Evolutionary conservation across 2,888 invertebrate species (phyloP).

Genomic region (Pediacus dermestoides): DNA sequence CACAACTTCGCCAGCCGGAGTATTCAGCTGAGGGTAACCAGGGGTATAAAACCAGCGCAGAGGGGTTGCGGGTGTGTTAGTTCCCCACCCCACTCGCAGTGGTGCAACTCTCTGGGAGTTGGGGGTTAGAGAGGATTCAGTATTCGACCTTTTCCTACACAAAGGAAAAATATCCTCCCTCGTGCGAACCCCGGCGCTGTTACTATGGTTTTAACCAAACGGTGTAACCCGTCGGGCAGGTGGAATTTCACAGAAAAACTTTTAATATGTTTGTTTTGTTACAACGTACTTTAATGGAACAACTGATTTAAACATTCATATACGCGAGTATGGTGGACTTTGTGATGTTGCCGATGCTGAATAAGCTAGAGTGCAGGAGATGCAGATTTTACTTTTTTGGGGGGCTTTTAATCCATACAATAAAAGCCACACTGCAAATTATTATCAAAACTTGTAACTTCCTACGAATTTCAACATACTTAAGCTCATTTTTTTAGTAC

Average conservation of each 20-base stretch:
- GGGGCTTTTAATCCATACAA: no score
- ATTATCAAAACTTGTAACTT: no score
- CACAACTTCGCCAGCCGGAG: conserved; percentile 46
- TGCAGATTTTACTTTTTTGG: no score
- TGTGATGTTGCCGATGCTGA: no score
- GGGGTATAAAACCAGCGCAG: conserved; percentile 44
- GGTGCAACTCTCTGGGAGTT: conserved; percentile 20
- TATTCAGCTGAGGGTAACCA: conserved; percentile 43
- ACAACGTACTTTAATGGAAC: conserved; percentile 4
- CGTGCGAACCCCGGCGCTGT: conserved; percentile 23
- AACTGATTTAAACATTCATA: conserved; percentile 6
- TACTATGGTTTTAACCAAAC: conserved; percentile 36
- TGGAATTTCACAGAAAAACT: conserved; percentile 23
- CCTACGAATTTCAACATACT: no score
- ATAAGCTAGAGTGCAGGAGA: no score
- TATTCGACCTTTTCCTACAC: conserved; percentile 36
- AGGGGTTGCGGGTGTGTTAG: conserved; percentile 28
- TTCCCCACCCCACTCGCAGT: conserved; percentile 16
- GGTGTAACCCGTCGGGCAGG: conserved; percentile 27
- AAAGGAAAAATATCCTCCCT: conserved; percentile 37
- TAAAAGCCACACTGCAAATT: no score
- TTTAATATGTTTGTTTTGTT: conserved; percentile 6
- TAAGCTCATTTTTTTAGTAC: no score
- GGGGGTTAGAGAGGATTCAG: conserved; percentile 22
- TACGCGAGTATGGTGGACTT: no score